Evolutionary conservation across 2,797 vertebrate genomes (phyloP).

Genomic region (Ceryle rudis): DNA sequence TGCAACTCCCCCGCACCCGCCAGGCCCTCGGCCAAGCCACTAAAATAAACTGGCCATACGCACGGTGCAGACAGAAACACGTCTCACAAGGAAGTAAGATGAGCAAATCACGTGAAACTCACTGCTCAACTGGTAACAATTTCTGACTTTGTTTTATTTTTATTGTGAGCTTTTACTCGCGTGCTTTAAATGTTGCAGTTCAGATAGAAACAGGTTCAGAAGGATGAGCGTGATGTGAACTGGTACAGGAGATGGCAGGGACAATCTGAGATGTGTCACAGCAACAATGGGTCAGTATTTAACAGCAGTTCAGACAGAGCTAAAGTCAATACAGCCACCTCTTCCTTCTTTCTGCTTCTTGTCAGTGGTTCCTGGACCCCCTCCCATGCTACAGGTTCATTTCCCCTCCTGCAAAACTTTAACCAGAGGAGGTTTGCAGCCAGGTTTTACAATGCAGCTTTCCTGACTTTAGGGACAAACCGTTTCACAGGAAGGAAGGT

Average conservation of each 20-base stretch:
- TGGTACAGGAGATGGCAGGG: background rate
- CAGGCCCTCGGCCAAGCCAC: background rate
- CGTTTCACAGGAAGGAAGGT: background rate
- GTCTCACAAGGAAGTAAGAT: background rate
- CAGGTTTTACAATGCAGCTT: background rate
- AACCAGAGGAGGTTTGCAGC: background rate
- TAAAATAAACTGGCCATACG: background rate
- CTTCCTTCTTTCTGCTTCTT: background rate
- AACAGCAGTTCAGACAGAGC: background rate
- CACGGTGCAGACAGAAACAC: background rate
- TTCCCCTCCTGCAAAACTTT: background rate
- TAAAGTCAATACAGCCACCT: background rate
- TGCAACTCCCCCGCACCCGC: background rate
- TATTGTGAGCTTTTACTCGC: background rate
- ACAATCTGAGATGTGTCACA: background rate
- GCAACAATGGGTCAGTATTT: background rate
- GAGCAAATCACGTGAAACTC: background rate
- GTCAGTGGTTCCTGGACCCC: background rate
- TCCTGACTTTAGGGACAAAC: background rate
- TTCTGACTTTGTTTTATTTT: background rate
- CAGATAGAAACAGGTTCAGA: background rate
- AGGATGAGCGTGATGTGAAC: background rate
- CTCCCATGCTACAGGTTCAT: background rate
- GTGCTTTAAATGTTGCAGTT: background rate
- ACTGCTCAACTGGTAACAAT: background rate